phyloP scores from a whole-genome alignment of 2,113 vertebrate species.

The Nothoprocta perdicaria region DNA sequence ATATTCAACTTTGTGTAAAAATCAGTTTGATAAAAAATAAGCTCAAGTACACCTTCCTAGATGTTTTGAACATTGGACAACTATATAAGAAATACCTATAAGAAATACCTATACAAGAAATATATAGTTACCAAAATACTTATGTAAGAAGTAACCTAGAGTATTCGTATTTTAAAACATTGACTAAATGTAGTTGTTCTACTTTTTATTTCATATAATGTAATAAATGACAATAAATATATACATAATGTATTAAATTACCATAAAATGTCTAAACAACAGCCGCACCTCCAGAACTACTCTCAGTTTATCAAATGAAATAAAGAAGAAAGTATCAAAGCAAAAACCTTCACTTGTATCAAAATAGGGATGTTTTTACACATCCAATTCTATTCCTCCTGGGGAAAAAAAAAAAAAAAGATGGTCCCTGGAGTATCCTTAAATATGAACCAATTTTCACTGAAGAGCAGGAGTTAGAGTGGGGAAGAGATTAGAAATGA shows the following conservation, averaged over 20 bases:
- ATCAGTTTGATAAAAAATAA: not conserved
- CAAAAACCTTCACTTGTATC: not conserved
- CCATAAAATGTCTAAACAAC: not conserved
- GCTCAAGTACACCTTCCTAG: not conserved
- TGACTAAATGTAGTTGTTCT: not conserved
- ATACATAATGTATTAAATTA: not conserved
- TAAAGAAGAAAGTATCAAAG: not conserved
- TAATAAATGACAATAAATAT: too few species aligned
- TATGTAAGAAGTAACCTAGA: not conserved
- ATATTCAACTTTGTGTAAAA: not conserved
- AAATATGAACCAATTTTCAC: not conserved
- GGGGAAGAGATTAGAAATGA: not conserved
- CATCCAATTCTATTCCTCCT: not conserved
- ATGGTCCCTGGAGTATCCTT: not conserved
- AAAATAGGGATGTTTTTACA: not conserved
- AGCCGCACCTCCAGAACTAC: not conserved
- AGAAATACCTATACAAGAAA: too few species aligned
- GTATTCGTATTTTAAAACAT: not conserved
- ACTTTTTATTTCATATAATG: not conserved
- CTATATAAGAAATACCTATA: too few species aligned
- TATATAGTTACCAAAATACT: not conserved
- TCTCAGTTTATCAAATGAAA: not conserved
- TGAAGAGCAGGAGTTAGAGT: not conserved
- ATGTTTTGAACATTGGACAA: not conserved
- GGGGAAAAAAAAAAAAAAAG: not conserved